Percentiles rank a stretch among this genome's conserved stretches.
These are phyloP conservation scores for Seladonia tumulorum DNA, from an alignment of 2,888 invertebrate genomes.

Conservation along the genomic window DNA sequence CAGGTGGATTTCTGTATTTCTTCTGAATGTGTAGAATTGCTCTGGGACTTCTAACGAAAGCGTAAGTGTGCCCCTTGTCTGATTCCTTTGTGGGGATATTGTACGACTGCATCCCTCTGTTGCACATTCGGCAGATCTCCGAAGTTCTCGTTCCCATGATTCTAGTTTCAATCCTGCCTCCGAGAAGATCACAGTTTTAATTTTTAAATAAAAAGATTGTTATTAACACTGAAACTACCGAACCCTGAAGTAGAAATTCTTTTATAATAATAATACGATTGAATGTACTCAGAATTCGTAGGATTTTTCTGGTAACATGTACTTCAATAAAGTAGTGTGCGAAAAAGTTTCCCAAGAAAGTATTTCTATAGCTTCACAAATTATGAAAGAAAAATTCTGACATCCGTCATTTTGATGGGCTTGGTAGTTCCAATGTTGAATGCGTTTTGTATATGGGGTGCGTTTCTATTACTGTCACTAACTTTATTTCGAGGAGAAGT, in stretches of 20 bases:
- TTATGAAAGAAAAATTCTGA: no score
- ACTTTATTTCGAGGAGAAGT: background rate
- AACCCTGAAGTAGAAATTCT: background rate
- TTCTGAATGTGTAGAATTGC: conserved; percentile 79
- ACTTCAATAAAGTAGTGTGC: no score
- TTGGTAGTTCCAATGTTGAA: background rate
- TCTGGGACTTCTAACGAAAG: conserved; percentile 79
- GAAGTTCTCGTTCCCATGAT: conserved; percentile 76
- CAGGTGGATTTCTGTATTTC: conserved; percentile 65
- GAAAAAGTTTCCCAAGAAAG: no score
- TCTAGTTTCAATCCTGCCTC: background rate
- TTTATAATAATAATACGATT: no score
- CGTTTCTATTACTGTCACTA: background rate
- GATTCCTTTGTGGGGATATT: conserved; percentile 72
- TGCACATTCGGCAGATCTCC: conserved; percentile 80
- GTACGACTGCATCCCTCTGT: conserved; percentile 75
- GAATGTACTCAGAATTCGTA: no score
- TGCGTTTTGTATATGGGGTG: background rate
- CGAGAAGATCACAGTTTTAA: background rate
- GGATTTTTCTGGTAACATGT: no score
- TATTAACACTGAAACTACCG: background rate
- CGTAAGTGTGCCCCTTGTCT: conserved; percentile 73
- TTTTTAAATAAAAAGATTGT: background rate
- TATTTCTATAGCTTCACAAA: no score
- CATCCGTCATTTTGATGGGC: background rate